Percentiles rank a stretch among this genome's conserved stretches.
Conservation (phyloP, 2,113 vertebrate genomes). For the Pelmatolapia mariae region DNA sequence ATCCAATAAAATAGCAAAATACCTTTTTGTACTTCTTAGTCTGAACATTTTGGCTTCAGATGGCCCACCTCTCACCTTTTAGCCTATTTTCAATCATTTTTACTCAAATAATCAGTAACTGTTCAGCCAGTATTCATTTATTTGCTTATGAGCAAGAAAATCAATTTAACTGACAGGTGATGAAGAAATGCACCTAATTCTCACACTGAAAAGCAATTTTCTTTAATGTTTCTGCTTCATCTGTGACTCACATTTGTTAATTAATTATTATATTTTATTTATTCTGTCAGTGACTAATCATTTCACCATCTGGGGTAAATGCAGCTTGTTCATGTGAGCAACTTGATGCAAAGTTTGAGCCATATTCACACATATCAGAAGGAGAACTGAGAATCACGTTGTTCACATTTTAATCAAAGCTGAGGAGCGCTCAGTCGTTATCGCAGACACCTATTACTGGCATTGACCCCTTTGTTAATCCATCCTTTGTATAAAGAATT, state of each 20-base stretch:
- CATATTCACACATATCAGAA: constrained; percentile 23
- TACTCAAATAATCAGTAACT: neutral
- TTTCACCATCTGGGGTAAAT: neutral
- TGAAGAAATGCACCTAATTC: neutral
- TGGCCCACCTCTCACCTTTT: neutral
- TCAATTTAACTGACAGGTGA: neutral
- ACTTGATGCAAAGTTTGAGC: constrained; percentile 3
- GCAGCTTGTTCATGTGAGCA: neutral
- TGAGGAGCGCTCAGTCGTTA: neutral
- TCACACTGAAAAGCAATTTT: neutral
- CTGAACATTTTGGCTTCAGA: neutral
- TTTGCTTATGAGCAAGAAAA: neutral
- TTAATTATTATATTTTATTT: neutral
- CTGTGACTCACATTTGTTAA: neutral
- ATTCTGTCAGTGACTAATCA: neutral
- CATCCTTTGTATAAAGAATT: constrained; percentile 39
- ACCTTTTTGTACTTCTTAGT: neutral
- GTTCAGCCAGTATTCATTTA: neutral
- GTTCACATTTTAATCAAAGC: neutral
- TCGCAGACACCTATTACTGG: neutral
- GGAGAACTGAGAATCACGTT: neutral
- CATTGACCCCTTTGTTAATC: constrained; percentile 12
- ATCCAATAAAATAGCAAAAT: neutral
- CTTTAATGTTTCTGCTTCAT: neutral
- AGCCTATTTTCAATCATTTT: neutral